Percentiles rank a stretch among this genome's conserved stretches.
phyloP scores from a whole-genome alignment of 2,113 vertebrate genomes.

The Gobio gobio region DNA sequence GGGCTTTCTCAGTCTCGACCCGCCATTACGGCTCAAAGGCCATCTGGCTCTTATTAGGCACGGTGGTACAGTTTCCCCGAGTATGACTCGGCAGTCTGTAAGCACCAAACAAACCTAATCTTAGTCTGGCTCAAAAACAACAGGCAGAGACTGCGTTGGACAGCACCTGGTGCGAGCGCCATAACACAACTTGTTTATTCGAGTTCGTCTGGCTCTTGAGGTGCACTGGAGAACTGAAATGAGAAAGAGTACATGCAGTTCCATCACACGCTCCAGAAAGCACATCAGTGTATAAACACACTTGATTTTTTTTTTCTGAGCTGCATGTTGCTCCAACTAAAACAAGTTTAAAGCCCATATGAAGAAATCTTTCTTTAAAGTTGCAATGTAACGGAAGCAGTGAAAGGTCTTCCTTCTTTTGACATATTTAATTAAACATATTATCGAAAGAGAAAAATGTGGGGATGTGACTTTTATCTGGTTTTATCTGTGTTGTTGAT shows the following conservation, averaged over 20 bases:
- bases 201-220: background rate
- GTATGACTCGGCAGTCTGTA: constrained; percentile 51
- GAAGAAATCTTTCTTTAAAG: background rate
- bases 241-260: background rate
- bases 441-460: background rate
- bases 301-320: background rate
- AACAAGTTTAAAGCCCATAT: background rate
- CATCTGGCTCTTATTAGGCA: constrained; percentile 75
- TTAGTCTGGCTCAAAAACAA: constrained; percentile 8
- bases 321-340: background rate
- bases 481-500: too few relatives aligned
- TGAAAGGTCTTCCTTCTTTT: too few relatives aligned
- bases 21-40: constrained; percentile 48
- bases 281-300: constrained; percentile 12
- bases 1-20: constrained; percentile 68
- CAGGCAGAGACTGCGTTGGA: background rate
- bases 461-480: background rate
- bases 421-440: background rate
- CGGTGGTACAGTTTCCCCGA: constrained; percentile 57
- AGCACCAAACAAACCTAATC: constrained; percentile 50
- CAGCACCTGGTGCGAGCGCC: constrained; percentile 1
- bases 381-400: background rate
- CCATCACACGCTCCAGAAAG: constrained; percentile 9
- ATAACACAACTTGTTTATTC: constrained; percentile 26
- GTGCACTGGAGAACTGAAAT: background rate